Percentiles rank a stretch among this genome's conserved stretches.
Evolutionary conservation across 2,113 vertebrate genomes (phyloP).

Genomic region (Megaleporinus macrocephalus): DNA sequence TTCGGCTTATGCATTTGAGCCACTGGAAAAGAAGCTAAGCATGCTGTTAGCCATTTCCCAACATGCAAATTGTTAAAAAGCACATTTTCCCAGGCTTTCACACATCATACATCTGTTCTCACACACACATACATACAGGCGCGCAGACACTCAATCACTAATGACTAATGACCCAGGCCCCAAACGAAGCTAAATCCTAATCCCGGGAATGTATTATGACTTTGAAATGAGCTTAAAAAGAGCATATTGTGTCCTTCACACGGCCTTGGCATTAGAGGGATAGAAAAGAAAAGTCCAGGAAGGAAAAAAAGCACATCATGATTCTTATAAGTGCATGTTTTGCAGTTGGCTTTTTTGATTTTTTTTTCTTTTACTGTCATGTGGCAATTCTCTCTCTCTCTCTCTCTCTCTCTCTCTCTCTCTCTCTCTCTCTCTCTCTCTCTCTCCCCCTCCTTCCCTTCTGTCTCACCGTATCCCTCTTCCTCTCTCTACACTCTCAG

Average conservation of each 20-base stretch:
- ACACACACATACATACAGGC: neutral
- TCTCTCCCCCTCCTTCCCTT: neutral
- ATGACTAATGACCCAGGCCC: conserved; percentile 48
- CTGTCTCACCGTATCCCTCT: neutral
- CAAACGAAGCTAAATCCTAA: conserved; percentile 38
- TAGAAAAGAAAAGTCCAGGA: neutral
- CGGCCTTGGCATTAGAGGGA: conserved; percentile 41
- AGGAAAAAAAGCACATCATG: conserved; percentile 13
- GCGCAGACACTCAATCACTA: conserved; percentile 26
- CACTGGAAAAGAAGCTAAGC: neutral
- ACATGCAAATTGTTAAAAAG: neutral
- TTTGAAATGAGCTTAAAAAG: conserved; percentile 40
- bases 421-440: neutral
- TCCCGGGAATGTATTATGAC: conserved; percentile 36
- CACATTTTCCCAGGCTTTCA: neutral
- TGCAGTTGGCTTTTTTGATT: conserved; percentile 18
- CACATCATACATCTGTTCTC: neutral
- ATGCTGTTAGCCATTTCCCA: neutral
- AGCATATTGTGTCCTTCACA: conserved; percentile 45
- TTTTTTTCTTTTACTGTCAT: conserved; percentile 14
- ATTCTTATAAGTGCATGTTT: conserved; percentile 45
- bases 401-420: neutral
- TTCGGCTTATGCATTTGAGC: neutral
- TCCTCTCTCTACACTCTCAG: neutral
- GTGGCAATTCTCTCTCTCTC: conserved; percentile 25